Conservation (phyloP, 1,140 invertebrate genomes). For the Aphis gossypii region DNA sequence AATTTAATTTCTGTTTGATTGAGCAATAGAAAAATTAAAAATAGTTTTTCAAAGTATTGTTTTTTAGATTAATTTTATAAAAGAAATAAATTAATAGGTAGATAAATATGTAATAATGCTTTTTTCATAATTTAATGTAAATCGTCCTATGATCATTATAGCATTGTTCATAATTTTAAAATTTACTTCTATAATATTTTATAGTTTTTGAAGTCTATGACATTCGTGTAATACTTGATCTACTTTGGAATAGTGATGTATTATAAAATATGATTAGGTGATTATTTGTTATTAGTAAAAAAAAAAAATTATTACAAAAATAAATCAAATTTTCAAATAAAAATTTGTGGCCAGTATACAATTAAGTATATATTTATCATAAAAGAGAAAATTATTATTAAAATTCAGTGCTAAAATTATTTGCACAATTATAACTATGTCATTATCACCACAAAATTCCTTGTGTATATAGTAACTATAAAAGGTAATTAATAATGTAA, state of each 20-base stretch:
- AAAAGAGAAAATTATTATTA: no score
- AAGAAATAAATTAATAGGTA: no score
- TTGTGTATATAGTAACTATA: background rate
- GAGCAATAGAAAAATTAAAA: background rate
- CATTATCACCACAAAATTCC: background rate
- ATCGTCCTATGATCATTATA: background rate
- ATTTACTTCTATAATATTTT: background rate
- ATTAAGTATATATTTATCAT: no score
- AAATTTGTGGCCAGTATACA: no score
- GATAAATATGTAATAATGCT: no score
- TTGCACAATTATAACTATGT: no score
- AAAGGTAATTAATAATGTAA: no score
- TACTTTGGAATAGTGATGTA: background rate
- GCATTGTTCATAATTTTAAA: background rate
- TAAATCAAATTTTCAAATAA: background rate
- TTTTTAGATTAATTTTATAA: no score
- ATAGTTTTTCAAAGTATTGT: background rate
- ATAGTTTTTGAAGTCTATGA: background rate
- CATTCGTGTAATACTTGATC: background rate
- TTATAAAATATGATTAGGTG: background rate
- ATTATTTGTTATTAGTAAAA: background rate
- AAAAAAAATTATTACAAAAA: background rate
- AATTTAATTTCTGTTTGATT: background rate
- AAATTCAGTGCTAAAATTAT: no score
- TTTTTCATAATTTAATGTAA: background rate